These are phyloP conservation scores for Riptortus pedestris DNA, from an alignment of 1,140 invertebrate species.

Conservation along the genomic window DNA sequence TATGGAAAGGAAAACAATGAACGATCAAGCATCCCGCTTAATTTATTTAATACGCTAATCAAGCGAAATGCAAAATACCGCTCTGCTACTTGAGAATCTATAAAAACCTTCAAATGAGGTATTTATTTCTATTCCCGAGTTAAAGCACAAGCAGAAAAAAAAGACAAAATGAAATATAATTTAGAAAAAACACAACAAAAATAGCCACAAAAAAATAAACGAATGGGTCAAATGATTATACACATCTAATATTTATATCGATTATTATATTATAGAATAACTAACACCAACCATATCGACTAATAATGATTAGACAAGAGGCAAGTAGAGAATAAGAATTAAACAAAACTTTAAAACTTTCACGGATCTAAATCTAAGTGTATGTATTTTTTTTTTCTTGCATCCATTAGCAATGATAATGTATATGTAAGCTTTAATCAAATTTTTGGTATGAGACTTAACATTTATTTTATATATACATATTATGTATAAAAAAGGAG, in stretches of 20 bases:
- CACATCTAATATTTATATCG: not conserved
- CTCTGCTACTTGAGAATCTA: not conserved
- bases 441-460: not conserved
- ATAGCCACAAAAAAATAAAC: not conserved
- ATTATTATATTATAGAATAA: conserved; percentile 12
- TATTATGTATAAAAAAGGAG: conserved; percentile 13
- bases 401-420: conserved; percentile 10
- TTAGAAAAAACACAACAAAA: not conserved
- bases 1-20: conserved; percentile 1
- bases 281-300: conserved; percentile 11
- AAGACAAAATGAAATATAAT: not conserved
- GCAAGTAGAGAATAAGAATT: not conserved
- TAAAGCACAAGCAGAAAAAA: not conserved
- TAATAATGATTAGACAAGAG: conserved; percentile 8
- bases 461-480: not conserved
- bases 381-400: conserved; percentile 12
- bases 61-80: conserved; percentile 11
- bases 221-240: not conserved
- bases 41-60: not conserved
- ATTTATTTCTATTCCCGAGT: not conserved
- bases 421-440: conserved; percentile 17
- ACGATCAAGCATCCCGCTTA: not conserved
- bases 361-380: conserved; percentile 19
- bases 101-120: not conserved
- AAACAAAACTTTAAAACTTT: conserved; percentile 16